phyloP scores from a whole-genome alignment of 2,797 vertebrate species.

The Sebastes miniatus region DNA sequence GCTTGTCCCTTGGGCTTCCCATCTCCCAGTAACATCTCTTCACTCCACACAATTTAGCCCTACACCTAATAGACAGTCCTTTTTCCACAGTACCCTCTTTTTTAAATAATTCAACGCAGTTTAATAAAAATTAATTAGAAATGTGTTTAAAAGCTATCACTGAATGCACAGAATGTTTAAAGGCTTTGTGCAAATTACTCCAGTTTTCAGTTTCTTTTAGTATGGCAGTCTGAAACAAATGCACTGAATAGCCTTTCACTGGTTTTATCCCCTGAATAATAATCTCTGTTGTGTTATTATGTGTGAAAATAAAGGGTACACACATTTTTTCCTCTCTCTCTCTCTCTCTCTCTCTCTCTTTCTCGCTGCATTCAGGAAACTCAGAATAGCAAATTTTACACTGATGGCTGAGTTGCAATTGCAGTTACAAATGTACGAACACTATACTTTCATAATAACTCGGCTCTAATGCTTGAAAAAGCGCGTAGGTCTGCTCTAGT shows the following conservation, averaged over 20 bases:
- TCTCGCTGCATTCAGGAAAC: constrained; percentile 70
- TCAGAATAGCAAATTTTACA: constrained; percentile 73
- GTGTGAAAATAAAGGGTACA: constrained; percentile 78
- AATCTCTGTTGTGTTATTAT: constrained; percentile 81
- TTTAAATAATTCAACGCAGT: constrained; percentile 75
- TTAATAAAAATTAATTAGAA: constrained; percentile 83
- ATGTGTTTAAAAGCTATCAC: constrained; percentile 44
- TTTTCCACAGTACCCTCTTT: constrained; percentile 50
- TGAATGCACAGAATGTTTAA: constrained; percentile 75
- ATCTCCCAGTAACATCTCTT: constrained; percentile 80
- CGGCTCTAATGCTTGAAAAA: constrained; percentile 76
- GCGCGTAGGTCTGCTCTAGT: constrained; percentile 78
- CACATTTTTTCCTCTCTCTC: constrained; percentile 51
- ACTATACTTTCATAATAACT: constrained; percentile 72
- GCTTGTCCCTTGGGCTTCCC: constrained; percentile 82
- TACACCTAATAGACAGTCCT: constrained; percentile 67
- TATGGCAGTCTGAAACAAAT: constrained; percentile 71
- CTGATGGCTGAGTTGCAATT: constrained; percentile 77
- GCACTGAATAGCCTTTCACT: constrained; percentile 78
- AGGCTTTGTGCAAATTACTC: constrained; percentile 71
- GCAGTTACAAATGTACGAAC: constrained; percentile 78
- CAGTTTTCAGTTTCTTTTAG: constrained; percentile 49
- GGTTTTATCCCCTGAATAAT: constrained; percentile 75
- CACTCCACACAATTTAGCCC: constrained; percentile 74
- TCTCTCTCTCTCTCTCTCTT: constrained; percentile 52